A percentile compares a stretch with the other conserved stretches of the same genome.
Conservation (phyloP, 2,888 invertebrate genomes). For the Criorhina ranunculi region DNA sequence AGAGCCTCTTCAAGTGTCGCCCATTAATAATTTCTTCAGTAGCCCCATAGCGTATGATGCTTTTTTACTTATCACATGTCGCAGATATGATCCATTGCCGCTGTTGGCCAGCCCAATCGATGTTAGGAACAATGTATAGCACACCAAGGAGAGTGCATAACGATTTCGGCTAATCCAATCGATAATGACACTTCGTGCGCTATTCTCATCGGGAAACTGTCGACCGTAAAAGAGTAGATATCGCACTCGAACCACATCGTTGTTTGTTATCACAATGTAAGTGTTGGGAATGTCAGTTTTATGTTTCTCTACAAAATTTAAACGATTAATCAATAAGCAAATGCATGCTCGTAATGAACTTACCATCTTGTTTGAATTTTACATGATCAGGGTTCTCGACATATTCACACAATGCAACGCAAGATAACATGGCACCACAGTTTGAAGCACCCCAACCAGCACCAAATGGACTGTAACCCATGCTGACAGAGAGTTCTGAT, state of each 20-base stretch:
- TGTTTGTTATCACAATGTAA: conserved; percentile 91
- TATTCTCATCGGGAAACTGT: conserved; percentile 76
- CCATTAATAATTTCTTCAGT: conserved; percentile 56
- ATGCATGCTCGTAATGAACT: neutral
- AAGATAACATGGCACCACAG: conserved; percentile 90
- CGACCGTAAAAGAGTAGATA: conserved; percentile 90
- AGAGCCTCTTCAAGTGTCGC: conserved; percentile 42
- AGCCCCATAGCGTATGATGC: conserved; percentile 53
- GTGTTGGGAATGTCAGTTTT: conserved; percentile 86
- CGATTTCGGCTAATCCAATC: conserved; percentile 88
- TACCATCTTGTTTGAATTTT: conserved; percentile 85
- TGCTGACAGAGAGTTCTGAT: conserved; percentile 89
- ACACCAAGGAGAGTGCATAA: conserved; percentile 87
- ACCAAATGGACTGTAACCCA: conserved; percentile 90
- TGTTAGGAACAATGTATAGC: conserved; percentile 87
- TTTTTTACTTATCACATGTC: conserved; percentile 64
- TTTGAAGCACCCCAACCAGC: conserved; percentile 91
- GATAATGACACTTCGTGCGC: conserved; percentile 52
- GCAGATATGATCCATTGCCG: conserved; percentile 82
- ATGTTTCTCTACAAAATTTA: conserved; percentile 57
- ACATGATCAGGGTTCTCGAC: conserved; percentile 89
- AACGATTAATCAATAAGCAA: neutral
- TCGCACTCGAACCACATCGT: conserved; percentile 90
- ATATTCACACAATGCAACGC: conserved; percentile 92
- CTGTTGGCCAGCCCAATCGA: conserved; percentile 88